Evolutionary conservation across 37 sponge, comb jelly and placozoan genomes (phyloP), one percentile per base, ranked within the genome.

Genomic region (Mnemiopsis leidyi): DNA sequence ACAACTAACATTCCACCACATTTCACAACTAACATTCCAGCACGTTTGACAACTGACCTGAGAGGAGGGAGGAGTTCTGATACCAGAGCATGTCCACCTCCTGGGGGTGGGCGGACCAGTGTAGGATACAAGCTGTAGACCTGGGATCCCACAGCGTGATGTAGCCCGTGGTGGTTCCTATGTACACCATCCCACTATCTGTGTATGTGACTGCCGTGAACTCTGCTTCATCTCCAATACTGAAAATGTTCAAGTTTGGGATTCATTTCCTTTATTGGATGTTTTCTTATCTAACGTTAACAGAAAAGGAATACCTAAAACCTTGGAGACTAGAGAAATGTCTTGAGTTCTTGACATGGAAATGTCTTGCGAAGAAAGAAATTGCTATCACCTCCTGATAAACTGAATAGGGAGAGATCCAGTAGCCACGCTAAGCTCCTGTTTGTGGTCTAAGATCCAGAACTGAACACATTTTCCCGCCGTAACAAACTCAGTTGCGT

Each of bases 401-500:
- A 85, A 85, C n/a, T 28, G 24, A 0, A 40, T 40, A n/a, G 90
- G 90, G 2, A 85, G 40, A 5, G 90, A 39, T 39, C 90, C 90
- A 7, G 61, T 40, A 29, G 90, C 90, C 24, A 85, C 90, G 30
- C 61, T 40, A 3, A 85, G 61, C 23, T 85, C 90, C 61, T 85
- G 61, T 33, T 40, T 85, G 40, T 38, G 61, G 25, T 85, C 90
- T 39, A 85, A 23, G 3, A 85, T 40, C 90, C 90, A 85, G 90
- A 85, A 85, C 90, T 85, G 90, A 2, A 85, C 90, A 85, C 61
- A 40, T 33, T 85, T 85, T 18, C 90, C 90, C 28, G 36, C 90
- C 0, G 90, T 32, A 13, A 85, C 90, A 33, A 85, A 85, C 90
- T 85, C 90, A 16, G 90, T 85, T 5, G 61, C 40, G 30, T 40